A percentile compares a stretch with the other conserved stretches of the same genome.
phyloP scores from a whole-genome alignment of 2,113 vertebrate genomes.

The Boulengeromyrus knoepffleri region DNA sequence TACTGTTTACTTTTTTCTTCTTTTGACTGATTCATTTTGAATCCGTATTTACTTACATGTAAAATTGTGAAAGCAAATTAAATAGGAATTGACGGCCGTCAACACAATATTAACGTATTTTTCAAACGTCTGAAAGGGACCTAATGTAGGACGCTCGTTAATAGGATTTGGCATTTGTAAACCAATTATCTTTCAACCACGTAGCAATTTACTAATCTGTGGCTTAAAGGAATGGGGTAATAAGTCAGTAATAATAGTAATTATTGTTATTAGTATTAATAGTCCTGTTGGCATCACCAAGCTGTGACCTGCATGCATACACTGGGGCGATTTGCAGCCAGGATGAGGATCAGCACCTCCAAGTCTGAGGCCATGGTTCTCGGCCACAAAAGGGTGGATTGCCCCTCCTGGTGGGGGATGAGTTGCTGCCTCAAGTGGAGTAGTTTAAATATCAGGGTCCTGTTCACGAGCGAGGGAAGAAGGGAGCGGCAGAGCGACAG shows the following conservation, averaged over 20 bases:
- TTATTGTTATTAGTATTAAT: too few species aligned
- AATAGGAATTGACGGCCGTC: not conserved
- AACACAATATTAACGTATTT: not conserved
- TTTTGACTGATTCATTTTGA: not conserved
- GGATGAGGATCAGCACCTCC: not conserved
- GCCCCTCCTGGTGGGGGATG: not conserved
- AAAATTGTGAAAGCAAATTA: not conserved
- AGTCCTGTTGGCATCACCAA: too few species aligned
- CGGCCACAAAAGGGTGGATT: not conserved
- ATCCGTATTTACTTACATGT: not conserved
- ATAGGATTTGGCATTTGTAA: constrained; percentile 8
- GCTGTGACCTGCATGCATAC: too few species aligned
- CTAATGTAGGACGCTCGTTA: not conserved
- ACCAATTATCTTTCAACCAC: constrained; percentile 9
- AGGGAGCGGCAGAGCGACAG: not conserved
- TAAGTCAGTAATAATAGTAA: too few species aligned
- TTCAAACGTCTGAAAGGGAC: not conserved
- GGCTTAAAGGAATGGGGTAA: not conserved
- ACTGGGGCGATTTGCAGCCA: too few species aligned
- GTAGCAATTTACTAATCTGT: not conserved
- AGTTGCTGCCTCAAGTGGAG: not conserved
- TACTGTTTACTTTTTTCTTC: not conserved
- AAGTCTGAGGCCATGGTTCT: not conserved
- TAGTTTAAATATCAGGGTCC: not conserved
- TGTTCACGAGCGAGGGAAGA: not conserved